A percentile compares a stretch with the other conserved stretches of the same genome.
Evolutionary conservation across 2,113 vertebrate genomes (phyloP).

Genomic region (Paedocypris sp.): DNA sequence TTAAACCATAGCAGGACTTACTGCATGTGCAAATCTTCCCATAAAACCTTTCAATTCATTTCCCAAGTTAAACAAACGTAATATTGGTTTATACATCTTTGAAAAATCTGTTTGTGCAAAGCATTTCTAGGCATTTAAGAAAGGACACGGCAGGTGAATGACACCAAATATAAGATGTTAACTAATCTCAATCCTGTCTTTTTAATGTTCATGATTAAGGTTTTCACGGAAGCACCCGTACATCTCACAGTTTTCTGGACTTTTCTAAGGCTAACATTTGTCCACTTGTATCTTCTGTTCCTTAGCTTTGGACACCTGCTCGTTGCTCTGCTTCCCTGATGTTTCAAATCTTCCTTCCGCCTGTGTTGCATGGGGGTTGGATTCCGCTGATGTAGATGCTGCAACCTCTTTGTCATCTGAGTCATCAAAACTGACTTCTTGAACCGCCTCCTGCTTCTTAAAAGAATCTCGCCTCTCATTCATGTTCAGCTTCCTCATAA

Average conservation of each 20-base stretch:
- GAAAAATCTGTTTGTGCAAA: no score
- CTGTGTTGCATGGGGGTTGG: conserved; percentile 9
- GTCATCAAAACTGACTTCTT: conserved; percentile 80
- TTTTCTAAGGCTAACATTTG: neutral
- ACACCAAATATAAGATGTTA: neutral
- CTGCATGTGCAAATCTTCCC: conserved; percentile 5
- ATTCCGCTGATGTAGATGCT: conserved; percentile 3
- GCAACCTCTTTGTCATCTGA: conserved; percentile 33
- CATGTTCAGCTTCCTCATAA: conserved; percentile 80
- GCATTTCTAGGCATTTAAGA: neutral
- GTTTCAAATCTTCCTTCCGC: conserved; percentile 17
- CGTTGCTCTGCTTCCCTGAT: conserved; percentile 28
- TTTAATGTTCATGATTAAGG: neutral
- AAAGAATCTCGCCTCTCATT: conserved; percentile 85
- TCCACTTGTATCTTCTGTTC: conserved; percentile 47
- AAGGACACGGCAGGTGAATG: neutral
- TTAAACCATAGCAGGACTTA: neutral
- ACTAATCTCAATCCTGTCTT: neutral
- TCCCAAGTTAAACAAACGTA: neutral
- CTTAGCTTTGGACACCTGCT: conserved; percentile 59
- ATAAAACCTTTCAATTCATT: neutral
- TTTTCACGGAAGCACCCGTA: conserved; percentile 3
- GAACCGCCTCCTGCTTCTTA: conserved; percentile 88
- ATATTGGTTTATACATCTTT: no score
- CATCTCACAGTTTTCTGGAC: conserved; percentile 14